Percentiles rank a stretch among this genome's conserved stretches.
phyloP scores from a whole-genome alignment of 2,888 invertebrate species.

The Nyleta sp. region DNA sequence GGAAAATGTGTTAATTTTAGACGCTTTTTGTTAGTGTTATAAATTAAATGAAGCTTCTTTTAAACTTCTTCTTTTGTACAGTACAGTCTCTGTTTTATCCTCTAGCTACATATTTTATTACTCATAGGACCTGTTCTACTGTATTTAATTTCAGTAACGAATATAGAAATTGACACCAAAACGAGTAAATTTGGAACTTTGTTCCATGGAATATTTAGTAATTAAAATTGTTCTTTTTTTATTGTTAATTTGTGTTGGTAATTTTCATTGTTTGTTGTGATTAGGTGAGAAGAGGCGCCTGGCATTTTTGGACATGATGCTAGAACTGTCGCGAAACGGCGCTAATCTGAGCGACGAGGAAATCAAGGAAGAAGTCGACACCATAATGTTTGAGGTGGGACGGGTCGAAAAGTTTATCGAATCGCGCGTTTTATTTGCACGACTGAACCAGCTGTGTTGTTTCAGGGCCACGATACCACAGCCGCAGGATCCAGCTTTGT shows the following conservation, averaged over 20 bases:
- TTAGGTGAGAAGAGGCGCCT: slow-evolving; percentile 90
- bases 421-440: slow-evolving; percentile 40
- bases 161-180: no score
- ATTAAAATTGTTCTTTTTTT: neutral
- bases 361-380: slow-evolving; percentile 92
- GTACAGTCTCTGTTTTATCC: no score
- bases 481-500: slow-evolving; percentile 92
- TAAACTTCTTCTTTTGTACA: no score
- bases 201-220: no score
- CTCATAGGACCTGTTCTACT: no score
- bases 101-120: no score
- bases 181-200: no score
- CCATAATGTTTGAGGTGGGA: slow-evolving; percentile 92
- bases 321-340: slow-evolving; percentile 90
- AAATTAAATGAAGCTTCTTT: no score
- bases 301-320: slow-evolving; percentile 93
- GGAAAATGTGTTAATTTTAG: no score
- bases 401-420: slow-evolving; percentile 25
- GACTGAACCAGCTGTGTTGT: slow-evolving; percentile 49
- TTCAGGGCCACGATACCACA: slow-evolving; percentile 91
- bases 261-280: slow-evolving; percentile 41
- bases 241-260: slow-evolving; percentile 6
- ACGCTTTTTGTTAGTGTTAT: no score
- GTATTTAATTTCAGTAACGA: no score
- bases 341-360: slow-evolving; percentile 89